Evolutionary conservation across 2,797 vertebrate genomes (phyloP).

Genomic region (Lepus oiostolus): DNA sequence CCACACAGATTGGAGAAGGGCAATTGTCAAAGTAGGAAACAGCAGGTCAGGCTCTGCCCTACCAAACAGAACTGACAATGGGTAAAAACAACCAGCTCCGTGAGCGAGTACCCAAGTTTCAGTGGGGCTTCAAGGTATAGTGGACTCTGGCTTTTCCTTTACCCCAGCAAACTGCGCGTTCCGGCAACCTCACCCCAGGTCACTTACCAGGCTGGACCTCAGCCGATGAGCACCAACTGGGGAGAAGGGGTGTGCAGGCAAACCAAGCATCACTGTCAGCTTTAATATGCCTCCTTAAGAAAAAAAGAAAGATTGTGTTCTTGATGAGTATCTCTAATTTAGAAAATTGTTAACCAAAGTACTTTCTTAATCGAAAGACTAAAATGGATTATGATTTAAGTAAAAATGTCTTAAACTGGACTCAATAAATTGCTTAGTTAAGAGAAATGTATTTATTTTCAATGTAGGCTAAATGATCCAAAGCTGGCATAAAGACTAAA

Average conservation of each 20-base stretch:
- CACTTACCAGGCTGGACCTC: neutral
- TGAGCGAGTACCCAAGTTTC: neutral
- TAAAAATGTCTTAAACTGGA: neutral
- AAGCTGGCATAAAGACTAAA: neutral
- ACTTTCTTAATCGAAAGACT: neutral
- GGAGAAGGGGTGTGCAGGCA: neutral
- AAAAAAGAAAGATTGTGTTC: neutral
- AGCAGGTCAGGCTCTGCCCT: neutral
- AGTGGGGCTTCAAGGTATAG: neutral
- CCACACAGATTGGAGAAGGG: too few relatives aligned
- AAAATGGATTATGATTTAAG: neutral
- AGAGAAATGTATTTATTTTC: neutral
- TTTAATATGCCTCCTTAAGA: neutral
- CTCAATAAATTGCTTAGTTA: neutral
- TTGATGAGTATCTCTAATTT: neutral
- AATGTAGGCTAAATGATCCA: neutral
- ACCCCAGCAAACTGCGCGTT: rapidly evolving
- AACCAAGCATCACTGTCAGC: neutral
- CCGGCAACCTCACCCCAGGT: neutral
- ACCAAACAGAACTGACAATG: neutral
- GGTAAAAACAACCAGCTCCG: neutral
- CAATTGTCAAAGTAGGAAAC: neutral
- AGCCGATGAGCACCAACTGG: neutral
- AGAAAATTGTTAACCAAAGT: neutral
- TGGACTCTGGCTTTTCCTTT: neutral